A percentile compares a stretch with the other conserved stretches of the same genome.
Evolutionary conservation across 2,113 vertebrate species (phyloP).

Genomic region (Charadrius vociferus): DNA sequence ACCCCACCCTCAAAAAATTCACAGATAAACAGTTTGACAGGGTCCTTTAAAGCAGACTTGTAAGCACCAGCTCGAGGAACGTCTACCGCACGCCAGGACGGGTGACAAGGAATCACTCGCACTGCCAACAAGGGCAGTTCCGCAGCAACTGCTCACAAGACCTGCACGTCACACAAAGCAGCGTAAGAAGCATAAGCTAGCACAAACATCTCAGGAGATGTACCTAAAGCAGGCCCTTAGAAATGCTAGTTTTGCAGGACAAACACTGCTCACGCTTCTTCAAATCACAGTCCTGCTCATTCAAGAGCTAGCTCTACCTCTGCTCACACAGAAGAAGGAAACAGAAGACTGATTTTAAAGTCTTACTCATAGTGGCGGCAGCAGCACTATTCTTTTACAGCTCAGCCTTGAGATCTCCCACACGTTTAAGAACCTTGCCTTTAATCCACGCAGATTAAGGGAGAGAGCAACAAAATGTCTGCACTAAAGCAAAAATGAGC

Average conservation of each 20-base stretch:
- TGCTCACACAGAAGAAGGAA: not conserved
- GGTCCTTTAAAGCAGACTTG: not conserved
- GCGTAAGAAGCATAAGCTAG: no score
- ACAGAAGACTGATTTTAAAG: not conserved
- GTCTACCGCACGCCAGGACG: not conserved
- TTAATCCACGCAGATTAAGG: not conserved
- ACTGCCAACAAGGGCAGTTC: not conserved
- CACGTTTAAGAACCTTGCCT: not conserved
- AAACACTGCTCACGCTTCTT: not conserved
- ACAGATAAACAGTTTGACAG: not conserved
- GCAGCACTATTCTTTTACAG: not conserved
- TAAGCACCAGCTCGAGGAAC: not conserved
- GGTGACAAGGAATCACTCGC: not conserved
- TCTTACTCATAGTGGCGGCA: not conserved
- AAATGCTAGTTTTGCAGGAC: not conserved
- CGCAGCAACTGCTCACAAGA: no score
- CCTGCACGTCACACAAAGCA: no score
- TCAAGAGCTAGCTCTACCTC: not conserved
- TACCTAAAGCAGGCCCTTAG: not conserved
- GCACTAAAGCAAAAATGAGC: not conserved
- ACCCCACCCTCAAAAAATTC: not conserved
- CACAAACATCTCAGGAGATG: not conserved
- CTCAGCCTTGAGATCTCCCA: not conserved
- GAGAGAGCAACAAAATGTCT: not conserved
- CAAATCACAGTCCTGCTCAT: not conserved